Evolutionary conservation across 2,888 invertebrate genomes (phyloP), one percentile per base, ranked within the genome.

Genomic region (Dasypogon diadema): DNA sequence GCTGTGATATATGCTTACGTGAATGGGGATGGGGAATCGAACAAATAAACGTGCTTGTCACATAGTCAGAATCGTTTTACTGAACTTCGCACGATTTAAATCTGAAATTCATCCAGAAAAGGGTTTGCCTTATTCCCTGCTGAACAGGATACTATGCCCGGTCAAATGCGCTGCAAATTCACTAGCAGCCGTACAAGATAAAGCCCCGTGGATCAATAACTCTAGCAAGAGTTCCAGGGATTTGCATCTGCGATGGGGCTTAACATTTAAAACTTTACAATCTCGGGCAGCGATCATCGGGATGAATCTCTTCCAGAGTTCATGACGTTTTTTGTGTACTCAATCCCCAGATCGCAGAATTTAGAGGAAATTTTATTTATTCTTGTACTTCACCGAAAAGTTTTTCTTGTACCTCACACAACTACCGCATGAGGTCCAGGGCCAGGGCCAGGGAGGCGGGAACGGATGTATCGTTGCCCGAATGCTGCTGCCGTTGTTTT

Each of bases 221-320:
- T 68, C 12, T 18, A 75, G 75, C 60, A 65, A 16, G 63, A 26
- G 30, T 75, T 63, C 30, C 26, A 58, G 12, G 75, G 63, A 63
- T 75, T 60, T 75, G 75, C 54, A 63, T 75, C 37, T 42, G 26
- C 65, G 65, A 65, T 75, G 51, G 51, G 65, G 54, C 51, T 54
- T 54, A 70, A 22, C 54, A 70, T 70, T 70, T 70, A 70, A 54
- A 70, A 70, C 54, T 70, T 70, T 70, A 70, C 30, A 51, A 70
- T 54, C 70, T 70, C 70, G 30, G 70, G 51, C 16, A 30, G 18
- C 70, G 70, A 70, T 70, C 70, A 70, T 70, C 54, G 6, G 34
- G 42, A 63, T 63, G 63, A 46, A 65, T 65, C 65, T 46, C 65
- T 65, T 65, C 21, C 48, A 37, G 22, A 65, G 65, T 65, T 65